Evolutionary conservation across 2,888 invertebrate genomes (phyloP).

Genomic region (Tanypteryx hageni): DNA sequence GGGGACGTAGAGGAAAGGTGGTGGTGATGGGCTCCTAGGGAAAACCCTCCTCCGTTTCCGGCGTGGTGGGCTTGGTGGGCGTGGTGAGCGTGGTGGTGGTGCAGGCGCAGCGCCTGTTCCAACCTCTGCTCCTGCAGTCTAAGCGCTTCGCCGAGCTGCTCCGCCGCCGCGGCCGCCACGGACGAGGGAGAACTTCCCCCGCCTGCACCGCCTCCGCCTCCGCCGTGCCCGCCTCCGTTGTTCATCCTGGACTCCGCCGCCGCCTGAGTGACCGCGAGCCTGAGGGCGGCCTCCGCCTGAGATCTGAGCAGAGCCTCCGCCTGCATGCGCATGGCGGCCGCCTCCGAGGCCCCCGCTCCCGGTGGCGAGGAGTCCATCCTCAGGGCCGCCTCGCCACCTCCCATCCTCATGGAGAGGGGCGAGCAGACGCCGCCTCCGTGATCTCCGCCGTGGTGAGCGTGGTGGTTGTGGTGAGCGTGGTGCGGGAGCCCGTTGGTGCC

Average conservation of each 20-base stretch:
- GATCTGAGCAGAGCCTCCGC: conserved; percentile 89
- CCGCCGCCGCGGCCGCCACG: conserved; percentile 83
- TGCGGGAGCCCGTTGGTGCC: conserved; percentile 83
- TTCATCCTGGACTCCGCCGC: conserved; percentile 74
- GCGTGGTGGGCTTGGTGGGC: conserved; percentile 54
- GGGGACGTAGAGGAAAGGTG: conserved; percentile 57
- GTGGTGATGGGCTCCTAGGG: conserved; percentile 42
- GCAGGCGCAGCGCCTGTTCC: conserved; percentile 89
- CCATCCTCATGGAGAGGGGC: conserved; percentile 70
- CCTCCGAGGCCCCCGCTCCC: conserved; percentile 73
- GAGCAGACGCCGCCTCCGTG: conserved; percentile 72
- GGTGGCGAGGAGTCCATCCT: conserved; percentile 85
- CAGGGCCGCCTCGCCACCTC: conserved; percentile 84
- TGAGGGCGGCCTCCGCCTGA: conserved; percentile 90
- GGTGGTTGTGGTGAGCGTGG: conserved; percentile 69
- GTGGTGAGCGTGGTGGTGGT: conserved; percentile 72
- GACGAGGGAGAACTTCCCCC: conserved; percentile 71
- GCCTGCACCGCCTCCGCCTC: conserved; percentile 75
- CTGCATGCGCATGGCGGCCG: conserved; percentile 80
- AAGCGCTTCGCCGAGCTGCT: conserved; percentile 77
- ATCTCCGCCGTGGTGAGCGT: conserved; percentile 75
- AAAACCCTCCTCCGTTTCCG: conserved; percentile 47
- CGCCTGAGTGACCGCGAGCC: conserved; percentile 86
- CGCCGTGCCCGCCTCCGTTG: conserved; percentile 74
- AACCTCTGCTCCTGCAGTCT: conserved; percentile 86